A percentile compares a stretch with the other conserved stretches of the same genome.
These are phyloP conservation scores for Crotalus horridus DNA, from an alignment of 2,113 vertebrate genomes.

Conservation along the genomic window DNA sequence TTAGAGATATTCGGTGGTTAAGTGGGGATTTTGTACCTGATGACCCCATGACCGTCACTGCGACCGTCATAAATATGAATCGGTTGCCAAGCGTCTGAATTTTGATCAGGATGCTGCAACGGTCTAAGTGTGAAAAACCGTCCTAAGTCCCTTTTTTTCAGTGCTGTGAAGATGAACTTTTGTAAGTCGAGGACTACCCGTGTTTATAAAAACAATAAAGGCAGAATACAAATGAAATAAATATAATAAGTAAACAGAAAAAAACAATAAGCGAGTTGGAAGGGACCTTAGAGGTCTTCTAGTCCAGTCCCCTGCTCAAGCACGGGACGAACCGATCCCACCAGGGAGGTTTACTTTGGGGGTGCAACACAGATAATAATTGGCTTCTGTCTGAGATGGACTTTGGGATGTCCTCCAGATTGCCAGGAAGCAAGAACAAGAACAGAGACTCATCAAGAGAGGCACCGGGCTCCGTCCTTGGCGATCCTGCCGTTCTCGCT, in stretches of 20 bases:
- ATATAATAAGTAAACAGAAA: too few species aligned
- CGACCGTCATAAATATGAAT: too few species aligned
- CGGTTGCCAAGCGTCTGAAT: too few species aligned
- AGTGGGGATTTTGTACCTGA: not conserved
- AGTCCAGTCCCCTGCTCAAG: not conserved
- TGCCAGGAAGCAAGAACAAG: not conserved
- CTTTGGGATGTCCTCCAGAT: not conserved
- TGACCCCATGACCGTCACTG: too few species aligned
- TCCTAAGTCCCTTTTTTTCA: too few species aligned
- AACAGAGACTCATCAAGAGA: rapidly evolving
- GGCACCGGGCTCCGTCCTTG: not conserved
- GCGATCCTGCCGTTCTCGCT: not conserved
- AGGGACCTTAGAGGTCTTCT: not conserved
- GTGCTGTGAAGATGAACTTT: too few species aligned
- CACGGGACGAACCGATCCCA: not conserved
- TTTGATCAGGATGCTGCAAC: too few species aligned
- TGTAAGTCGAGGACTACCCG: too few species aligned
- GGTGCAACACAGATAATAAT: not conserved
- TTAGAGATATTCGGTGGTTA: not conserved
- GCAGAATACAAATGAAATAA: too few species aligned
- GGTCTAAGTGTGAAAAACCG: too few species aligned
- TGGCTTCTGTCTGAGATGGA: not conserved
- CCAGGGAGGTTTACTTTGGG: not conserved
- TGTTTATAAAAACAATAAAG: too few species aligned
- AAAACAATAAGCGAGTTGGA: not conserved